Evolutionary conservation across 92 coral and sea anemone species (phyloP).

Genomic region (Plumapathes pennacea): DNA sequence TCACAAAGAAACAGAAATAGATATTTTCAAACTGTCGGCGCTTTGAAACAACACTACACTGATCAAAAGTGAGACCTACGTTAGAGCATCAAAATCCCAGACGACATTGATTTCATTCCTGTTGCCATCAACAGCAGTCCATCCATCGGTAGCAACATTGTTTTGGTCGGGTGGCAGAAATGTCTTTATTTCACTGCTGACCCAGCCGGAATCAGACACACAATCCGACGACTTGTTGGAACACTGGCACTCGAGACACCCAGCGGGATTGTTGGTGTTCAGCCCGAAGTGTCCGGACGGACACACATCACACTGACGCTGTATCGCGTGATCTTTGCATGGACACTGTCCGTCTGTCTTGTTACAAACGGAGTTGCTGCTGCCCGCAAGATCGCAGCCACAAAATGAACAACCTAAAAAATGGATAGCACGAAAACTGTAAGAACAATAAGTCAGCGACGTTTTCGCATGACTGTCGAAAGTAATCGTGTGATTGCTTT

Average conservation of each 20-base stretch:
- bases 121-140: slow-evolving; percentile 54
- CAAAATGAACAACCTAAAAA: slow-evolving; percentile 80
- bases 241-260: slow-evolving; percentile 91
- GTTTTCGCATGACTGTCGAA: too few relatives aligned
- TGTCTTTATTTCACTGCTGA: slow-evolving; percentile 16
- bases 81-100: too few relatives aligned
- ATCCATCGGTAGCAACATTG: slow-evolving; percentile 44
- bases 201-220: slow-evolving; percentile 52
- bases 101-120: too few relatives aligned
- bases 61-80: too few relatives aligned
- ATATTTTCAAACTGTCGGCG: too few relatives aligned
- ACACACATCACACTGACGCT: slow-evolving; percentile 65
- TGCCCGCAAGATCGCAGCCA: slow-evolving; percentile 73
- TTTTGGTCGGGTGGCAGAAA: neutral
- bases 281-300: slow-evolving; percentile 75
- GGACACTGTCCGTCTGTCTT: slow-evolving; percentile 79
- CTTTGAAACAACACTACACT: too few relatives aligned
- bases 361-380: slow-evolving; percentile 57
- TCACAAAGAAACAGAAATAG: too few relatives aligned
- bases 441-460: too few relatives aligned
- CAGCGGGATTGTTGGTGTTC: slow-evolving; percentile 63
- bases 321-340: slow-evolving; percentile 58
- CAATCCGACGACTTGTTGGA: slow-evolving; percentile 76
- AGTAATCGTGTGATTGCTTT: too few relatives aligned
- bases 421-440: too few relatives aligned